Percentiles rank a stretch among this genome's conserved stretches.
These are phyloP conservation scores for Strix uralensis DNA, from an alignment of 2,113 vertebrate species.

Conservation along the genomic window DNA sequence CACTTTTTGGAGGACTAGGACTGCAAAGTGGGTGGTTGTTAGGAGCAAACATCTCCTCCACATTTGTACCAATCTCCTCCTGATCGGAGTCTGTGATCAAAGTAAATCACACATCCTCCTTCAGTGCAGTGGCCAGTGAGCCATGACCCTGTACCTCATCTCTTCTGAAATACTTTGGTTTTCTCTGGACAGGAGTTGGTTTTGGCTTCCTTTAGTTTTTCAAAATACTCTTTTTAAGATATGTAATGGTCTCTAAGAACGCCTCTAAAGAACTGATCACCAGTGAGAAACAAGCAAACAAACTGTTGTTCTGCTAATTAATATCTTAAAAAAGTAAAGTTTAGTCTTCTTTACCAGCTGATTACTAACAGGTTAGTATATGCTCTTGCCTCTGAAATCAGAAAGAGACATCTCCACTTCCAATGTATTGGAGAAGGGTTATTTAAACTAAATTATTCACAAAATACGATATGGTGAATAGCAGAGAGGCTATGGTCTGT, in stretches of 20 bases:
- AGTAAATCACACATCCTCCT: neutral
- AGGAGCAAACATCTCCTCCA: neutral
- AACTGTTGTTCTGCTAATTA: neutral
- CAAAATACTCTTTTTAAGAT: neutral
- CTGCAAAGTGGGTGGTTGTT: neutral
- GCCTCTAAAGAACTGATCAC: neutral
- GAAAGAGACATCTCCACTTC: neutral
- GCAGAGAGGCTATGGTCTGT: neutral
- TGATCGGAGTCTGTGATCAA: neutral
- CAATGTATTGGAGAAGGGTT: neutral
- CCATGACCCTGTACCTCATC: neutral
- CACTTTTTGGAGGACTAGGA: neutral
- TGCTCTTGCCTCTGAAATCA: neutral
- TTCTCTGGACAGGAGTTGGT: neutral
- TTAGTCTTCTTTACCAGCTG: neutral
- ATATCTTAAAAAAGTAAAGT: neutral
- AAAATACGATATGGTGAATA: neutral
- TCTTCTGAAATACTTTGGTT: neutral
- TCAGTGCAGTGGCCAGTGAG: no score
- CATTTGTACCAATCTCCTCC: fast-evolving
- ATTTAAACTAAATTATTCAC: neutral
- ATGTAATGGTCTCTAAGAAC: neutral
- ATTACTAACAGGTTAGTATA: neutral
- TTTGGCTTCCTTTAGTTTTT: neutral
- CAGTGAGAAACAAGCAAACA: neutral